phyloP scores from a whole-genome alignment of 2,888 invertebrate species.

The Dysmachus trigonus region DNA sequence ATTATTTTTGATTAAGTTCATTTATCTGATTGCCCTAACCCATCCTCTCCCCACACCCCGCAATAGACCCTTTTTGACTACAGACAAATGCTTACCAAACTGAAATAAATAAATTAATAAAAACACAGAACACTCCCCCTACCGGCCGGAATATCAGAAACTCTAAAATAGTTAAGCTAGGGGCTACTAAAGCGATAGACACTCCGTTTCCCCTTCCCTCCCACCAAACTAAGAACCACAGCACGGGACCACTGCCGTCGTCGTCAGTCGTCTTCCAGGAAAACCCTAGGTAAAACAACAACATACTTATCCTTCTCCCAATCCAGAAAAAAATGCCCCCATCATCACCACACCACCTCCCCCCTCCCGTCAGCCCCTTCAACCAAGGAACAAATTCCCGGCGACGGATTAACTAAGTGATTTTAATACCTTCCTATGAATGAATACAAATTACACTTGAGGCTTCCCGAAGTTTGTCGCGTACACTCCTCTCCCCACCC shows the following conservation, averaged over 20 bases:
- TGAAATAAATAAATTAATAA: not conserved
- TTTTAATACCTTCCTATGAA: slow-evolving; percentile 28
- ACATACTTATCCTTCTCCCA: no score
- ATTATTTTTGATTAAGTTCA: slow-evolving; percentile 21
- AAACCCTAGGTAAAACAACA: no score
- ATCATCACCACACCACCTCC: no score
- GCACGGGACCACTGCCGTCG: not conserved
- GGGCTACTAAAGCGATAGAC: no score
- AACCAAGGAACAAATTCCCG: not conserved
- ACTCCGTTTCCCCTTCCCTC: not conserved
- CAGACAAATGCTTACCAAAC: slow-evolving; percentile 3
- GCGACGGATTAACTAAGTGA: slow-evolving; percentile 34
- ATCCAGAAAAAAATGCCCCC: not conserved
- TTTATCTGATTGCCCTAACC: not conserved
- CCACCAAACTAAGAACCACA: not conserved
- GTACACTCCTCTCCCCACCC: not conserved
- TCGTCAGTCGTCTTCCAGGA: no score
- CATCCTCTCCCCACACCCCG: not conserved
- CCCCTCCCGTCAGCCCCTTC: not conserved
- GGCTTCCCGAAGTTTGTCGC: slow-evolving; percentile 16
- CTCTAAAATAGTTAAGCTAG: no score
- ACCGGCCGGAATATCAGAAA: no score
- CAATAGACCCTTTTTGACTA: no score
- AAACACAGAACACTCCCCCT: no score
- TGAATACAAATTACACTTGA: slow-evolving; percentile 34